Base-by-base conservation (phyloP, 2,888 invertebrate species). In the Campopleginae sp. region DNA sequence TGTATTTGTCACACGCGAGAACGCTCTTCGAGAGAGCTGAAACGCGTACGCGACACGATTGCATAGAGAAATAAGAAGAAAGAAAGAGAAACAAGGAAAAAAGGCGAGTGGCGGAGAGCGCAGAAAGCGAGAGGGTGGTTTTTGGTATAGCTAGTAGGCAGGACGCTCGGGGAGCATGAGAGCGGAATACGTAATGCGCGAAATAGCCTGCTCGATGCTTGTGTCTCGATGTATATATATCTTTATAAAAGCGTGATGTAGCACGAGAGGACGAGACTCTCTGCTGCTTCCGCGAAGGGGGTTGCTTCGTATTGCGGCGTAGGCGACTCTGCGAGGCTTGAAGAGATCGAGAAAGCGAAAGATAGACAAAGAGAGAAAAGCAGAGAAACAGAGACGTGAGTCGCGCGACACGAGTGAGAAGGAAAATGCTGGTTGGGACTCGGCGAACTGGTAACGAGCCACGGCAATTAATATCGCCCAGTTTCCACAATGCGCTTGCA, bases 401-500 rank as follows among this genome's bases (percentile, higher is more conserved):
- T 38, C 2, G 4, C 3, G 68, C 51, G 27, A 54, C n/a, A n/a
- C 3, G 70, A 68, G 77, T 27, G 70, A 80, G 84, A 82, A 61
- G 58, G 79, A 75, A 66, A 78, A 44, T 71, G n/a, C n/a, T n/a
- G 76, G 54, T 66, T 17, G 82, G 44, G 80, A 79, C 79, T 78
- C 75, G 80, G 85, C 87, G 91, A 88, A 89, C 89, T 92, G 92
- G 93, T 93, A 93, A 93, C 93, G 93, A 93, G 93, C 93, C 92
- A 91, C 91, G 93, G 94, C 93, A 94, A 94, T 94, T 94, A 94
- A 94, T 94, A 94, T 94, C 92, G 91, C 91, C 89, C 91, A 93
- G 92, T 92, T 93, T 93, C 93, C 93, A 93, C 93, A 93, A 93
- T 93, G 93, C 93, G 92, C 93, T 93, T 93, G 93, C 93, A 93